These are phyloP conservation scores for Agonopterix heracliana DNA, from an alignment of 2,888 invertebrate genomes.

Conservation along the genomic window DNA sequence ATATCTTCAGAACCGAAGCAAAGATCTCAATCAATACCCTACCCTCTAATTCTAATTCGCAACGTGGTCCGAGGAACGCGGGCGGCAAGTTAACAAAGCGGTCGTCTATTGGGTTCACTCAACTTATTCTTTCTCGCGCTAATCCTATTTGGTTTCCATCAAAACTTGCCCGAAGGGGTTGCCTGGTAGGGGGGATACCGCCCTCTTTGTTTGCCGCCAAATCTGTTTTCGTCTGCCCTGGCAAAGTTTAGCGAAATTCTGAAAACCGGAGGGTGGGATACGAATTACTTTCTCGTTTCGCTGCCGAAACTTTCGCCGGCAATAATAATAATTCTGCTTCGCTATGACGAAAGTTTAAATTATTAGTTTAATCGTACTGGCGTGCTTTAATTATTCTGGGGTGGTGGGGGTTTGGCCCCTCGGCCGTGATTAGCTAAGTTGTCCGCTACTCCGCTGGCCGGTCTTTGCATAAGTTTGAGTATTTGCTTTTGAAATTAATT, in stretches of 20 bases:
- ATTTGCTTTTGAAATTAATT: constrained; percentile 47
- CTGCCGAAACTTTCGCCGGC: constrained; percentile 50
- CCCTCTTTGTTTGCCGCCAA: constrained; percentile 64
- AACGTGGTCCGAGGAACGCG: not conserved
- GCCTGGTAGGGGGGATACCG: constrained; percentile 12
- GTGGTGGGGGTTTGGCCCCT: constrained; percentile 9
- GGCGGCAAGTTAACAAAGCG: constrained; percentile 37
- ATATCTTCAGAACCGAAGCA: too few species aligned
- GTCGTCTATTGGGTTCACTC: constrained; percentile 45
- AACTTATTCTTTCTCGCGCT: constrained; percentile 64
- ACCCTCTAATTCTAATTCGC: not conserved
- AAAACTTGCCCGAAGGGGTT: constrained; percentile 66
- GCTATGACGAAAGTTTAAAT: constrained; percentile 72
- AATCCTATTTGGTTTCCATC: constrained; percentile 74
- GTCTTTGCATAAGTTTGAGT: constrained; percentile 32
- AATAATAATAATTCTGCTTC: constrained; percentile 70
- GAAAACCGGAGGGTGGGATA: constrained; percentile 34
- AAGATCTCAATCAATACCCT: not conserved
- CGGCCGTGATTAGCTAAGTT: constrained; percentile 38
- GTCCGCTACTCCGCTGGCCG: constrained; percentile 12
- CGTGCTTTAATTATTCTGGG: constrained; percentile 59
- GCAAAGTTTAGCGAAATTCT: constrained; percentile 55
- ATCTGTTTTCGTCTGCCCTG: constrained; percentile 68
- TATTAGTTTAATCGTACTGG: constrained; percentile 71
- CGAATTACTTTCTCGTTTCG: constrained; percentile 70